Base-by-base conservation (phyloP, 64 coral and sea anemone species). In the Porites australiensis region DNA sequence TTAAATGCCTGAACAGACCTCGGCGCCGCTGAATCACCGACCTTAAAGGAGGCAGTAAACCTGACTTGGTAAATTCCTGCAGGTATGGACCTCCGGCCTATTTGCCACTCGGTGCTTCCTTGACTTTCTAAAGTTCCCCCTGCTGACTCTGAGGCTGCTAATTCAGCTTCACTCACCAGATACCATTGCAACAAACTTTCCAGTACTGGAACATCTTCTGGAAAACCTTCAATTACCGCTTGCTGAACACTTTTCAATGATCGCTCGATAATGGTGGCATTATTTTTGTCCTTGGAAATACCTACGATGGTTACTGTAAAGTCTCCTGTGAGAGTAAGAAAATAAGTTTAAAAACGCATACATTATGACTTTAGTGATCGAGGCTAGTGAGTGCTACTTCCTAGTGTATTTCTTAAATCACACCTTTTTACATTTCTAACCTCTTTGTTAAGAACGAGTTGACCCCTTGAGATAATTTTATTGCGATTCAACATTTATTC, bases 11-110 rank as follows among this genome's bases (percentile, higher is more conserved):
- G 4, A 10, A 83, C 16, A 0, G 45, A 20, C 4, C 1, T n/a
- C 8, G 23, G 77, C 20, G 53, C 45, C 5, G 3, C 27, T 61
- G 10, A 37, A 64, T 64, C 58, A 18, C 23, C 54, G 44, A 82
- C 18, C 18, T 22, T 50, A 16, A 83, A 49, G 11, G 45, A 49
- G 4, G 80, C 45, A 10, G 13, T 14, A 14, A 83, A 83, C 44
- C 50, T 83, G 3, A 83, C 80, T 66, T 83, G 80, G 6, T 83
- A 66, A 44, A 83, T 66, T 3, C 80, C 80, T 47, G 44, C 62
- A 11, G 60, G 6, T 66, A 83, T n/a, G 13, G 80, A 67, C 50
- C 80, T 64, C 19, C 44, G 65, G 8, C 50, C 50, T 8, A 83
- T 83, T 8, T 46, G 16, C 80, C 80, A 83, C 44, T 83, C 80